Evolutionary conservation across 2,113 vertebrate genomes (phyloP).

Genomic region (Turdus rufiventris): DNA sequence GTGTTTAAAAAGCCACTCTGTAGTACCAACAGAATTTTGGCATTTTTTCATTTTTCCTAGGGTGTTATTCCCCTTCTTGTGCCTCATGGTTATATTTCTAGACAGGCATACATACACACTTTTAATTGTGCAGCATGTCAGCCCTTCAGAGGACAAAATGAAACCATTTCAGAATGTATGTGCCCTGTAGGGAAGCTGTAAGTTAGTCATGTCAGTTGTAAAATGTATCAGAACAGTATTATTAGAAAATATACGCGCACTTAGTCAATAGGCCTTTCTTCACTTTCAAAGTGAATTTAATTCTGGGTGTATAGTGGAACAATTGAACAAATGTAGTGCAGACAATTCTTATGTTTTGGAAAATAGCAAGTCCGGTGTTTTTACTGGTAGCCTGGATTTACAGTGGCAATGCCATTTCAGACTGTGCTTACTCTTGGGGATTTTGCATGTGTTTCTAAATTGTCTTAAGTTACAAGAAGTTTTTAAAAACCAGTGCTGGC

Average conservation of each 20-base stretch:
- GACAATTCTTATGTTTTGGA: neutral
- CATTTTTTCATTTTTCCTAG: neutral
- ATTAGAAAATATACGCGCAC: neutral
- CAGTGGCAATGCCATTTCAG: neutral
- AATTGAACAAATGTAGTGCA: neutral
- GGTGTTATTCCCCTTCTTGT: neutral
- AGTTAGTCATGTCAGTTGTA: neutral
- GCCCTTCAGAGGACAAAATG: neutral
- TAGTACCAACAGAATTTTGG: neutral
- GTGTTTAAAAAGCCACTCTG: neutral
- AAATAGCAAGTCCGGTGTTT: neutral
- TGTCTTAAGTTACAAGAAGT: neutral
- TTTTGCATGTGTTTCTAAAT: neutral
- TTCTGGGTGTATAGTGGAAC: neutral
- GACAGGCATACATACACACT: neutral
- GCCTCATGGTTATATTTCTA: neutral
- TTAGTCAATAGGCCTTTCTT: neutral
- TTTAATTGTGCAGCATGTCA: neutral
- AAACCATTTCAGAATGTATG: neutral
- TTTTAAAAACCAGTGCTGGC: neutral
- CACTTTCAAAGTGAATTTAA: neutral
- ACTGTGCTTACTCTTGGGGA: neutral
- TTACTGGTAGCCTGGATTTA: neutral
- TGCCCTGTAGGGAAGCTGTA: neutral
- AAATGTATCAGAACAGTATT: neutral